Base-by-base conservation (phyloP, 2,113 vertebrate genomes). In the Hiodon alosoides region DNA sequence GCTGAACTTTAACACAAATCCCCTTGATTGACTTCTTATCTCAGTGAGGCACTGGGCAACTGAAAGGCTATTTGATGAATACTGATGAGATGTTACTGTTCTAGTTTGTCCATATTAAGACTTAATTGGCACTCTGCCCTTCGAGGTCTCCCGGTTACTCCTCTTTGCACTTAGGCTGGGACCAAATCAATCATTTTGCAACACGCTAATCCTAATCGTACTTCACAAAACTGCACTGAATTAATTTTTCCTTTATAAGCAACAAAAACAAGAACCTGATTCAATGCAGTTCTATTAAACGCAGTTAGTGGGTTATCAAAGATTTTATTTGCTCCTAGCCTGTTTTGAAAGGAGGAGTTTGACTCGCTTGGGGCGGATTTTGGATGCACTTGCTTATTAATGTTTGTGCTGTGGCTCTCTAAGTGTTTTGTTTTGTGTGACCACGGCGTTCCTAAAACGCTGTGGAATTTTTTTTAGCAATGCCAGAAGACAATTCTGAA, bases 1-100 rank as follows among this genome's bases (percentile, higher is more conserved):
- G 9, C 1, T 74, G 61, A 57, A 75, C 55, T 53, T 67, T 59
- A 48, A 52, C 54, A 69, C 11, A 68, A 58, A 78, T 55, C 3
- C 51, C 59, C 59, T 69, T 52, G 13, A 64, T 11, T 74, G 47
- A 7, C 61, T 31, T 58, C 60, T 50, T 8, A 11, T 31, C 46
- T 46, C 9, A 10, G 46, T 60, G 54, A 75, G 58, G 68, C 6
- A 4, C 13, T 9, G 46, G 17, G 59, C 10, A 66, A 4, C n/a
- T 50, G 54, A 58, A 64, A 67, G 64, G 11, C 50, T 47, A 54
- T 55, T 47, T 64, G n/a, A n/a, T 52, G 52, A 60, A 46, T 48
- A 66, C 64, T 17, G 3, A 47, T 73, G 61, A 64, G 17, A 9
- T 11, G 14, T 46, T 54, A 55, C 51, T 16, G 46, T 66, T 66